These are phyloP conservation scores for Anseranas semipalmata DNA, from an alignment of 2,113 vertebrate species.

Conservation along the genomic window DNA sequence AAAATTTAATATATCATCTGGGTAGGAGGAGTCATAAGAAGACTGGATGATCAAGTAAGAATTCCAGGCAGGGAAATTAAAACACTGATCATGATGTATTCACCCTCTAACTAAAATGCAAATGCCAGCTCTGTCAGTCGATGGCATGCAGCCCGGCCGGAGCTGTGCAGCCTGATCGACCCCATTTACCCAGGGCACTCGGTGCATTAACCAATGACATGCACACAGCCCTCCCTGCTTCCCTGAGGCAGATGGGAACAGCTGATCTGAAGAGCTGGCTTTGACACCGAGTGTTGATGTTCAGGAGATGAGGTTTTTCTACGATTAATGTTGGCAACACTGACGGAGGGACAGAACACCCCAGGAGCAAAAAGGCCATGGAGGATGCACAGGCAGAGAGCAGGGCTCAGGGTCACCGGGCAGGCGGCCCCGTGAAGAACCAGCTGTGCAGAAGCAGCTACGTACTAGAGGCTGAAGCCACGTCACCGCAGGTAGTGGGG, in stretches of 20 bases:
- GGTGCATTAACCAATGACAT: background rate
- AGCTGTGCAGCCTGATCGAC: background rate
- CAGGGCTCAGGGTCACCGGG: background rate
- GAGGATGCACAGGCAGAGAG: background rate
- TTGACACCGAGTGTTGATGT: background rate
- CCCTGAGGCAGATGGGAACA: background rate
- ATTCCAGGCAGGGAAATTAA: conserved; percentile 20
- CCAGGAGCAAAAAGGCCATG: background rate
- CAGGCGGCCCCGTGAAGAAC: background rate
- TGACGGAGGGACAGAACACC: background rate
- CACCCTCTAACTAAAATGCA: background rate
- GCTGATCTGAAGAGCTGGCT: background rate
- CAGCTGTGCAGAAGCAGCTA: background rate
- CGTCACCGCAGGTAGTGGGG: background rate
- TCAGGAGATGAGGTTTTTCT: background rate
- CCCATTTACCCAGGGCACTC: background rate
- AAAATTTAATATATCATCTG: background rate
- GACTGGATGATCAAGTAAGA: background rate
- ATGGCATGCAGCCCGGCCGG: background rate
- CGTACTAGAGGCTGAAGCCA: background rate
- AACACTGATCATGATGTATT: background rate
- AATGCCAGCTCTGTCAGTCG: background rate
- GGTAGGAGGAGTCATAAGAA: background rate
- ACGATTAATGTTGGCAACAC: background rate
- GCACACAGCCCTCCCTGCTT: background rate